Evolutionary conservation across 2,797 vertebrate species (phyloP), one percentile per base, ranked within the genome.

Genomic region (Discoglossus pictus): DNA sequence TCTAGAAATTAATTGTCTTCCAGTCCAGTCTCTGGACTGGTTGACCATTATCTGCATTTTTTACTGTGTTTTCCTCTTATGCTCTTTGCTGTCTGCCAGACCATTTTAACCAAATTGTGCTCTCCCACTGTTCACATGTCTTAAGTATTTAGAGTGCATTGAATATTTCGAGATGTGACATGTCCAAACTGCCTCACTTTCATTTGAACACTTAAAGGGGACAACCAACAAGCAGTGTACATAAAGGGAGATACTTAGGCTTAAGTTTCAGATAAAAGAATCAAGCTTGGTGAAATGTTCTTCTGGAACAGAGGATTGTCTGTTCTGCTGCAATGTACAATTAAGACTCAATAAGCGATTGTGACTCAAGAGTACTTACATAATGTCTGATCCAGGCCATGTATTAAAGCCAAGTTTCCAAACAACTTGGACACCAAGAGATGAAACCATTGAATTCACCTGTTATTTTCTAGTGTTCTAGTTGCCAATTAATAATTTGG

Each of bases 181-280:
- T 84, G 75, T 69, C 82, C 81, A 56, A 73, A 63, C 60, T 74
- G 64, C 46, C 74, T 77, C 1, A 1, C 76, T 86, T 84, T 83
- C 75, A 81, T 81, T 83, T 24, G 21, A 38, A 21, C 61, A 44
- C 46, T 78, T 78, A 78, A 82, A 81, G 76, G 72, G 59, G 51
- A 64, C 61, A 73, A 69, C 11, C 51, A 84, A 80, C 75, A 78
- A 81, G 53, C 73, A 72, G 73, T 60, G 66, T 79, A 78, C 80
- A 85, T 87, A 88, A 92, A 93, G 89, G 80, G 79, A 87, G 80
- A 82, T 71, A 86, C 83, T 89, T 77, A 83, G 82, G 79, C 75
- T 80, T 86, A 42, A 12, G 78, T 86, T 89, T 84, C 81, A 83
- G 83, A 83, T 84, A 79, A 84, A 86, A 86, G 79, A 83, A 77